These are phyloP conservation scores for Coptotermes formosanus DNA, from an alignment of 1,140 invertebrate species.

Conservation along the genomic window DNA sequence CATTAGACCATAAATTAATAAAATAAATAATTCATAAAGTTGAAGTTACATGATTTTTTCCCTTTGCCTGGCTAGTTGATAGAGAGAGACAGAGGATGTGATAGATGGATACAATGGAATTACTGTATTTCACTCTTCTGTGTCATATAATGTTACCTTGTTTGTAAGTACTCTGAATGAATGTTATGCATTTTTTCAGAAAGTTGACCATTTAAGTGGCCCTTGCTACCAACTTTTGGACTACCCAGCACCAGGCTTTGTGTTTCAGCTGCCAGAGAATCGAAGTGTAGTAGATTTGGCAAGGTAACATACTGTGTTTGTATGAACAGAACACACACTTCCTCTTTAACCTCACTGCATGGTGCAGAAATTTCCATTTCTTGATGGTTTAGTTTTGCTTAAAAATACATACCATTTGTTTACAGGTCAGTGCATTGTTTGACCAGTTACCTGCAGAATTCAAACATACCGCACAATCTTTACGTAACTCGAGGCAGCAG, in stretches of 20 bases:
- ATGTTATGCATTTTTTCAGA: constrained; percentile 45
- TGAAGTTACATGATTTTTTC: no score
- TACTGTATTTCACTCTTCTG: no score
- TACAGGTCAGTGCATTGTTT: constrained; percentile 50
- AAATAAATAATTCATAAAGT: no score
- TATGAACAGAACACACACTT: no score
- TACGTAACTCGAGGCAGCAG: constrained; percentile 59
- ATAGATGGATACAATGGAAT: no score
- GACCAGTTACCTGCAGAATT: constrained; percentile 53
- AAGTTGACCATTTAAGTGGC: constrained; percentile 51
- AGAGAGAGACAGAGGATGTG: no score
- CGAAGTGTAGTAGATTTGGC: constrained; percentile 44
- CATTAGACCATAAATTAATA: no score
- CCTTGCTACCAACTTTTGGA: constrained; percentile 51
- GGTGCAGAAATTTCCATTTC: neutral
- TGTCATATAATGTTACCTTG: no score
- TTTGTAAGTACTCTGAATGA: no score
- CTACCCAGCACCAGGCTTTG: constrained; percentile 63
- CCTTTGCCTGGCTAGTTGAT: no score
- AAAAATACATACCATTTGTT: constrained; percentile 21
- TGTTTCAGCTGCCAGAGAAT: constrained; percentile 54
- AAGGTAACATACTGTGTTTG: constrained; percentile 37
- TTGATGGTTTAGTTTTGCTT: neutral
- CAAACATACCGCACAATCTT: constrained; percentile 66
- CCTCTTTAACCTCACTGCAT: no score